Base-by-base conservation (phyloP, 2,113 vertebrate species). In the Lichenostomus cassidix region DNA sequence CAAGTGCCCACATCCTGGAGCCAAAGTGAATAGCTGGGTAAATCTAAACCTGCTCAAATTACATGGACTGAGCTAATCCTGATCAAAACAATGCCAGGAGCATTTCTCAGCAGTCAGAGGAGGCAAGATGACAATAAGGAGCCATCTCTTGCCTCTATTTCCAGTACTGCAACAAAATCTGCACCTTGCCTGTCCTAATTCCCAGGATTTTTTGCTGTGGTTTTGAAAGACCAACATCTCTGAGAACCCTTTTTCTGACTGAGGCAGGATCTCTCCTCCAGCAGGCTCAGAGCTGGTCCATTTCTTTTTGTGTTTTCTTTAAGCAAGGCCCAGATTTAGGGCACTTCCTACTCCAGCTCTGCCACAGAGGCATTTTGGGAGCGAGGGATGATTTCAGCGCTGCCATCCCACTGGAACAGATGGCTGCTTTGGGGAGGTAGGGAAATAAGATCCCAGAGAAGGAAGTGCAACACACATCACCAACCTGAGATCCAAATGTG, bases 401-500 rank as follows among this genome's bases (percentile, higher is more conserved):
- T 59, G 76, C 81, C 50, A 9, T 35, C 69, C 41, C 89, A 15
- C 82, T 25, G 25, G 6, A 53, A 44, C 74, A 94, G 78, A 79
- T 90, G 92, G 92, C 41, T 92, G 52, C 21, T 24, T 60, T n/a
- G 41, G 74, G 71, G 50, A 92, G 83, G 86, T 69, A 94, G 6
- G 39, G 44, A 64, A 65, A 50, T 1, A 24, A 89, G 18, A 3
- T 70, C 42, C 78, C 11, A 10, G 69, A 83, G 63, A 77, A 90
- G 59, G 55, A 65, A 85, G 18, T 9, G 58, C 88, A 81, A 37
- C 46, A 20, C 92, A 33, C 42, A 49, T 33, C 90, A 97, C 96
- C 59, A 98, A 99, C 99, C 99, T 98, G 96, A 99, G 87, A 98
- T 99, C 99, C 65, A 99, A 96, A 96, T 99, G 98, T 39, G 95